Base-by-base conservation (phyloP, 2,113 vertebrate genomes). In the Forbesichthys papilliferus region DNA sequence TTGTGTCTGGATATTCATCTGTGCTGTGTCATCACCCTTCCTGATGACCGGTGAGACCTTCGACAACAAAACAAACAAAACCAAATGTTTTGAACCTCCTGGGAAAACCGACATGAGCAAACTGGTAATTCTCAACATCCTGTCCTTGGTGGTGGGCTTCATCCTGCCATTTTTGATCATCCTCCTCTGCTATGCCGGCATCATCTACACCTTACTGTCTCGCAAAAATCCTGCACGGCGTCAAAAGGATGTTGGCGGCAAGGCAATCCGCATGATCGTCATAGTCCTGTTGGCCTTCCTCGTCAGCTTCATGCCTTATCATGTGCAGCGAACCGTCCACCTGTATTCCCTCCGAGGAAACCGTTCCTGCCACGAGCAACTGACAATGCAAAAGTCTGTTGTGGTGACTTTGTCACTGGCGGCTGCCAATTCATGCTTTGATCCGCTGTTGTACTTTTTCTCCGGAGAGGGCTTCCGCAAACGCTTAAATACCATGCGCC, bases 371-470 rank as follows among this genome's bases (percentile, higher is more conserved):
- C 77, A 90, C 0, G 90, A 93, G 6, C 16, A 56, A 3, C 0
- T 93, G 0, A 89, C 83, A 74, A 94, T 98, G 85, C 97, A 98
- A 87, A 99, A 98, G 77, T 94, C 88, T 0, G 97, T 99, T 0
- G 94, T 99, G 34, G 87, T 98, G 73, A 98, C 96, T 0, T 90
- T 98, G 58, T 94, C 94, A 61, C 89, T 99, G 69, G 96, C 97
- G 0, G 96, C 97, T 0, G 75, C 95, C 83, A 99, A 99, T 72
- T 96, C 95, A 20, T 99, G 97, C 86, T 97, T 99, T 11, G 96
- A 99, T 66, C 98, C 98, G 0, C 83, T 99, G 59, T 92, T 99
- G 9, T 99, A 99, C 61, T 99, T 98, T 85, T 99, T 99, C 86
- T 97, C 97, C 0, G 96, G 97, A 0, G 95, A 94, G 4, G 95